Base-by-base conservation (phyloP, 2,888 invertebrate genomes). In the Volucella zonaria region DNA sequence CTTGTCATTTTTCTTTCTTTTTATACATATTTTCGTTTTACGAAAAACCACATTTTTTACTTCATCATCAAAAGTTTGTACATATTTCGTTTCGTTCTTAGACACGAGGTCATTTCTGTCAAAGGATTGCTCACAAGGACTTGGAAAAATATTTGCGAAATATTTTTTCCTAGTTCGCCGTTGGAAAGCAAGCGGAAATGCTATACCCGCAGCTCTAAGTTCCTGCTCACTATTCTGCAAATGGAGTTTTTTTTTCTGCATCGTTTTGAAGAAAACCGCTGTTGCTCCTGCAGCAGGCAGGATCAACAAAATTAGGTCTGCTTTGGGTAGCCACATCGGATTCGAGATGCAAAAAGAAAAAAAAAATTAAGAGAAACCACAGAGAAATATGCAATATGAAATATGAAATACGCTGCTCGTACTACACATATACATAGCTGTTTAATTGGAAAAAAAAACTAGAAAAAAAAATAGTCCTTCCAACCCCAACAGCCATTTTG, bases 41-140 rank as follows among this genome's bases (percentile, higher is more conserved):
- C 31, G 10, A 15, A 12, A 62, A 70, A 66, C 64, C 64, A 38
- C 71, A 78, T 67, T 73, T 31, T 62, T 73, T 66, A 73, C 58
- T 73, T 73, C 23, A 61, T 66, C 73, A 79, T 66, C 79, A 67
- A 59, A 71, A 73, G 31, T 67, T 59, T 67, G 42, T 74, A 47
- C 40, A 40, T 70, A 70, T 59, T 73, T 78, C 54, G 14, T 43
- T 31, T 74, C 43, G 62, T 75, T 80, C 75, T 75, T 81, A 43
- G 49, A 62, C 31, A 31, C 56, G 73, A 77, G 71, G 80, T 83
- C 74, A 75, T 68, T 74, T 76, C 52, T 83, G 83, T 83, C 80
- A 83, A 83, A 83, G 80, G 75, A 68, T 75, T 31, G 18, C 49
- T 75, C 80, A 62, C 80, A 80, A 80, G 83, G 70, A 83, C 75